Conservation (phyloP, 2,888 invertebrate genomes). For the Habrosyne pyritoides region DNA sequence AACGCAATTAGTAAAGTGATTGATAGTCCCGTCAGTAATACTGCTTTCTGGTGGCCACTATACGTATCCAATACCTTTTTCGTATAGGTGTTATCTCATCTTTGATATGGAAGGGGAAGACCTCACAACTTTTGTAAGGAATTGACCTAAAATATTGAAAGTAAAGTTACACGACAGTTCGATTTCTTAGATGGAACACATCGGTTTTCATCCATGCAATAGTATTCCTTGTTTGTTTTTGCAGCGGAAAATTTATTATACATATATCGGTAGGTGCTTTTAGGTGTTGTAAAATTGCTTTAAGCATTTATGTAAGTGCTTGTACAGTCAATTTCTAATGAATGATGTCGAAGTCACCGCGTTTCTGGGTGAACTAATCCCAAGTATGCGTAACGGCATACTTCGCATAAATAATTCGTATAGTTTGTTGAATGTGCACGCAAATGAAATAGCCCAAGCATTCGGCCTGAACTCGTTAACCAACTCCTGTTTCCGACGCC, state of each 20-base stretch:
- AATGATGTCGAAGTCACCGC: conserved; percentile 51
- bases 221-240: no score
- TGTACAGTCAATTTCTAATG: conserved; percentile 52
- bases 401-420: conserved; percentile 61
- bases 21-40: conserved; percentile 59
- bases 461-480: conserved; percentile 58
- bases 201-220: conserved; percentile 39
- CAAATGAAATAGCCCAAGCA: conserved; percentile 60
- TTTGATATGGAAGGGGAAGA: conserved; percentile 18
- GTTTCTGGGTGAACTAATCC: conserved; percentile 49
- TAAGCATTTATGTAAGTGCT: no score
- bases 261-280: no score
- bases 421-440: conserved; percentile 59
- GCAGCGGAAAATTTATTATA: no score
- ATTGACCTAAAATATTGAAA: not conserved
- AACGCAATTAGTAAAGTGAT: conserved; percentile 74
- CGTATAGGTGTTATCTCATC: conserved; percentile 40
- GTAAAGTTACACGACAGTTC: not conserved
- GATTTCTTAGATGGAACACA: not conserved
- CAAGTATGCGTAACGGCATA: conserved; percentile 60
- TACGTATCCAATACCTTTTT: conserved; percentile 43
- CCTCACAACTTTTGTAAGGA: not conserved
- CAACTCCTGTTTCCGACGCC: conserved; percentile 48
- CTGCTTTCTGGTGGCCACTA: conserved; percentile 21
- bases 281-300: no score